Conservation (phyloP, 2,113 vertebrate species). For the Paradoxurus hermaphroditus region DNA sequence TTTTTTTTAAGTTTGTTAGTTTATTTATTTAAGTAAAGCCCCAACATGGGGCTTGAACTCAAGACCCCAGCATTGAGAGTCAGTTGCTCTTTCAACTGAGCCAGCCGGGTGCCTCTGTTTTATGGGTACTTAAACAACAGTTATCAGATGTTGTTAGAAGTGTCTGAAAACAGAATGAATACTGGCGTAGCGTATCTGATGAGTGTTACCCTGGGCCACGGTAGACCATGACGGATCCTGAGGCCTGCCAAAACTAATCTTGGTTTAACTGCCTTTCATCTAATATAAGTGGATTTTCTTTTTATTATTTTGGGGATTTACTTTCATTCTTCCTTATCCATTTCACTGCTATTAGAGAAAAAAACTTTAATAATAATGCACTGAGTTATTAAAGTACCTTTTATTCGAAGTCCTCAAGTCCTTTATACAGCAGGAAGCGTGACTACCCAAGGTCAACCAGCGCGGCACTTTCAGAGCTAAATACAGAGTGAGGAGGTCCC, state of each 20-base stretch:
- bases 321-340: not conserved
- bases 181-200: not conserved
- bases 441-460: not conserved
- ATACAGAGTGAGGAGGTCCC: not conserved
- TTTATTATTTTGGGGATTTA: not conserved
- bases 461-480: not conserved
- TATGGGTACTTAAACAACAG: not conserved
- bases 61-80: not conserved
- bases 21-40: not conserved
- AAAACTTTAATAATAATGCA: not conserved
- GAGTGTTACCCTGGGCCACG: not conserved
- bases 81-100: not conserved
- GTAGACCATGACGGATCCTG: not conserved
- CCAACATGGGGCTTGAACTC: not conserved
- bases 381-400: slow-evolving; percentile 9
- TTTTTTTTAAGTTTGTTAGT: not conserved
- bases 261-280: not conserved
- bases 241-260: not conserved
- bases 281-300: not conserved
- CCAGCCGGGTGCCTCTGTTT: not conserved
- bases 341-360: not conserved
- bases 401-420: slow-evolving; percentile 20
- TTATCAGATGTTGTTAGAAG: not conserved
- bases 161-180: not conserved
- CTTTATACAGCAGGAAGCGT: not conserved